Evolutionary conservation across 1,140 invertebrate species (phyloP).

Genomic region (Phthorimaea operculella): DNA sequence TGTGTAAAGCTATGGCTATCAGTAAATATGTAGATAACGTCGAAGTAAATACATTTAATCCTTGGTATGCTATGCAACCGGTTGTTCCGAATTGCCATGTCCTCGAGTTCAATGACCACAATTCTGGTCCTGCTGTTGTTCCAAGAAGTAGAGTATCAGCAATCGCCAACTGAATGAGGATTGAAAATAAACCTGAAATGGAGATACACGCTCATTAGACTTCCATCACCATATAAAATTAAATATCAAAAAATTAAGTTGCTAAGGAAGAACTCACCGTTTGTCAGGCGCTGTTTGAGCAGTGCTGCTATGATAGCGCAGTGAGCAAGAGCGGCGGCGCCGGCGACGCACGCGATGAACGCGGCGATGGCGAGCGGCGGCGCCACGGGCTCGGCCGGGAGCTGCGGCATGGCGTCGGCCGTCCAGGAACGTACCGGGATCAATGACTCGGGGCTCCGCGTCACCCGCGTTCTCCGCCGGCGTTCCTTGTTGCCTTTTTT

Average conservation of each 20-base stretch:
- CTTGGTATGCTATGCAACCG: slow-evolving; percentile 62
- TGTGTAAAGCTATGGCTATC: slow-evolving; percentile 65
- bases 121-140: slow-evolving; percentile 58
- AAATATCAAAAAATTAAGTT: neutral
- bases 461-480: slow-evolving; percentile 54
- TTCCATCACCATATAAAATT: neutral
- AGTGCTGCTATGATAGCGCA: slow-evolving; percentile 47
- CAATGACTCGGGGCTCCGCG: slow-evolving; percentile 53
- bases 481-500: slow-evolving; percentile 45
- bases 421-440: slow-evolving; percentile 51
- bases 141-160: slow-evolving; percentile 58
- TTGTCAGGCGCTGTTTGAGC: slow-evolving; percentile 34
- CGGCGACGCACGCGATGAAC: slow-evolving; percentile 44
- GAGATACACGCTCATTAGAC: slow-evolving; percentile 7
- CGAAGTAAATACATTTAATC: slow-evolving; percentile 64
- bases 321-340: slow-evolving; percentile 46
- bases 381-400: slow-evolving; percentile 31
- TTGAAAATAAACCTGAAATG: slow-evolving; percentile 62
- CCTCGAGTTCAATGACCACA: slow-evolving; percentile 56
- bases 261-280: slow-evolving; percentile 34
- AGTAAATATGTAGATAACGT: slow-evolving; percentile 66
- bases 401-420: slow-evolving; percentile 43
- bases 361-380: slow-evolving; percentile 42
- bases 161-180: slow-evolving; percentile 65
- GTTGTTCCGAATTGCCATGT: slow-evolving; percentile 62